These are phyloP conservation scores for Pangasius krempfi DNA, from an alignment of 2,797 vertebrate genomes.

Conservation along the genomic window DNA sequence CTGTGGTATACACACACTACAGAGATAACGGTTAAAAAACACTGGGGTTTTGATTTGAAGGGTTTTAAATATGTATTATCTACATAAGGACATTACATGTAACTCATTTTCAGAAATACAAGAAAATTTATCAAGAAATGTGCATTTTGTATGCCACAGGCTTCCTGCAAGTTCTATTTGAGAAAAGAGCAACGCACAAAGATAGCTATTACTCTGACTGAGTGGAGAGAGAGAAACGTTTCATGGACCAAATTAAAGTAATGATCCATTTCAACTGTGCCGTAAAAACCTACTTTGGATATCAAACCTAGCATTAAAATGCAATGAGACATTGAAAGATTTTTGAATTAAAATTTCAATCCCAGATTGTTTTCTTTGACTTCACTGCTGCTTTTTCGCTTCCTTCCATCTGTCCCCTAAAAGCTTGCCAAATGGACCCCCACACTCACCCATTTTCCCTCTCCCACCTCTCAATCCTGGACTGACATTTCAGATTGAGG, in stretches of 20 bases:
- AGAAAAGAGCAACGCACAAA: not conserved
- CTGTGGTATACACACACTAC: not conserved
- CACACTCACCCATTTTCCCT: conserved; percentile 22
- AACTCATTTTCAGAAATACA: conserved; percentile 20
- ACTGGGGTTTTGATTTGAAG: not conserved
- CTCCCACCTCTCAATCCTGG: conserved; percentile 17
- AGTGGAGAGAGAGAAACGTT: conserved; percentile 1
- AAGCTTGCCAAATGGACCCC: conserved; percentile 40
- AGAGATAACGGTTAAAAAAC: not conserved
- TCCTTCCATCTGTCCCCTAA: conserved; percentile 48
- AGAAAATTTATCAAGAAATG: conserved; percentile 19
- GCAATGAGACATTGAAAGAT: conserved; percentile 20
- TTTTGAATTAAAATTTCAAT: conserved; percentile 20
- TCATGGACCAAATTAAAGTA: conserved; percentile 18
- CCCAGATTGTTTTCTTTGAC: not conserved
- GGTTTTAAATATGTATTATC: not conserved
- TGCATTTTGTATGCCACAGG: conserved; percentile 12
- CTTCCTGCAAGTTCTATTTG: not conserved
- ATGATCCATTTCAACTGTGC: conserved; percentile 6
- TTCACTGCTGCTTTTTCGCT: conserved; percentile 15
- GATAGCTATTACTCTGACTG: not conserved
- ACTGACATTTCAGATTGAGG: conserved; percentile 44
- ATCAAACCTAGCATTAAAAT: conserved; percentile 20
- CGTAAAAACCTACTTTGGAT: conserved; percentile 6
- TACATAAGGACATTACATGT: not conserved